Conservation (phyloP, 2,113 vertebrate species). For the Turnix velox region DNA sequence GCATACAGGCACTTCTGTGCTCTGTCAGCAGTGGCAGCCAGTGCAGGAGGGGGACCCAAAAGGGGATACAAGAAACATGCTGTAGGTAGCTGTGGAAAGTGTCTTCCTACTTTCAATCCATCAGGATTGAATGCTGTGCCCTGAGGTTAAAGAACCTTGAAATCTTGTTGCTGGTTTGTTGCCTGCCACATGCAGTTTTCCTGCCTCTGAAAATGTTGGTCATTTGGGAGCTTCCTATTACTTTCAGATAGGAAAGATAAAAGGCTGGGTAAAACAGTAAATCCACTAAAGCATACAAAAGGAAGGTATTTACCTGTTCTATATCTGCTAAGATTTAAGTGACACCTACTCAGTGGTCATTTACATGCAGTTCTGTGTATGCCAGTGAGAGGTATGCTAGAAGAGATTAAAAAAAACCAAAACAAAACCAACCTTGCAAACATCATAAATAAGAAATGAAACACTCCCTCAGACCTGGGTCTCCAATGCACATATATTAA, state of each 20-base stretch:
- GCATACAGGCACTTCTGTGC: not conserved
- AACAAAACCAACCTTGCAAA: not conserved
- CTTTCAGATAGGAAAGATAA: slow-evolving; percentile 46
- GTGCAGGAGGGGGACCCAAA: not conserved
- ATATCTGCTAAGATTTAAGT: slow-evolving; percentile 56
- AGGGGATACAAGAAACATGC: not conserved
- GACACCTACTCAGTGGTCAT: slow-evolving; percentile 54
- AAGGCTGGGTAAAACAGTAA: slow-evolving; percentile 20
- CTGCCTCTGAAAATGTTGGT: slow-evolving; percentile 24
- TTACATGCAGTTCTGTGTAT: slow-evolving; percentile 19
- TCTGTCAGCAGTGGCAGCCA: not conserved
- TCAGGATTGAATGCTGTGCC: not conserved
- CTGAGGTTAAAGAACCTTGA: not conserved
- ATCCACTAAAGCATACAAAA: not conserved
- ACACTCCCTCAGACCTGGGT: slow-evolving; percentile 54
- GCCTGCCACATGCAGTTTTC: slow-evolving; percentile 13
- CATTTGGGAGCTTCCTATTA: slow-evolving; percentile 43
- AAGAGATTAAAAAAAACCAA: not conserved
- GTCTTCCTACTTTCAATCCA: not conserved
- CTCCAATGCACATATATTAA: slow-evolving; percentile 52
- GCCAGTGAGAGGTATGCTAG: not conserved
- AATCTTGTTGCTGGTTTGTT: slow-evolving; percentile 31
- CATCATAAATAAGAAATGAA: slow-evolving; percentile 69
- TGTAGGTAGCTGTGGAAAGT: not conserved
- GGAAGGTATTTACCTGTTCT: slow-evolving; percentile 46